Conservation (phyloP, 64 coral and sea anemone genomes). For the Actinia tenebrosa region DNA sequence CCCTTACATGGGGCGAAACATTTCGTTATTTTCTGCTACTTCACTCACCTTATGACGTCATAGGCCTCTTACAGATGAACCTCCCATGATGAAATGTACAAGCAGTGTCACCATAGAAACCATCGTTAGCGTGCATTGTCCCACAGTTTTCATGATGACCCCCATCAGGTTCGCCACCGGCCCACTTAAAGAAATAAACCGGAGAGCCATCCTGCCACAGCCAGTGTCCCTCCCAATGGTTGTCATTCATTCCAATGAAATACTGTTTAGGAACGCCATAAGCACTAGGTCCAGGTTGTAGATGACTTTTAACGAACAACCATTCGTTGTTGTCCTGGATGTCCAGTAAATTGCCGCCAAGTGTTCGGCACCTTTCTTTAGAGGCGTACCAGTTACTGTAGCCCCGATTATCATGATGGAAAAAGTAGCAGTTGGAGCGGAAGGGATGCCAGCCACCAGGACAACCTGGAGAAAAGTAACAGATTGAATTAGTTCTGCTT, state of each 20-base stretch:
- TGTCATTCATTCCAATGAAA: conserved; percentile 4
- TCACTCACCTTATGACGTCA: background rate
- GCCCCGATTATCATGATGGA: background rate
- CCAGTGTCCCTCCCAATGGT: background rate
- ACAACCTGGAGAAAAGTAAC: background rate
- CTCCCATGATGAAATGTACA: background rate
- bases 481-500: too few relatives aligned
- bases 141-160: conserved; percentile 4
- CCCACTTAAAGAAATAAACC: background rate
- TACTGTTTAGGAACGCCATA: background rate
- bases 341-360: background rate
- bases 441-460: background rate
- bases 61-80: conserved; percentile 1
- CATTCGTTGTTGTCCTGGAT: conserved; percentile 5
- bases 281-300: background rate
- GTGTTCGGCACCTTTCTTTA: background rate
- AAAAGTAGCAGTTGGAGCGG: conserved; percentile 2
- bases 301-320: background rate
- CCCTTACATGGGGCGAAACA: too few relatives aligned
- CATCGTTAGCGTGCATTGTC: background rate
- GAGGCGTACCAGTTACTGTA: background rate
- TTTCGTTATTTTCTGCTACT: too few relatives aligned
- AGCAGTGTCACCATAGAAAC: background rate
- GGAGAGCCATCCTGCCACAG: background rate
- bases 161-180: background rate